Evolutionary conservation across 35 echinoderm and acorn worm genomes (phyloP).

Genomic region (Amphiura filiformis): DNA sequence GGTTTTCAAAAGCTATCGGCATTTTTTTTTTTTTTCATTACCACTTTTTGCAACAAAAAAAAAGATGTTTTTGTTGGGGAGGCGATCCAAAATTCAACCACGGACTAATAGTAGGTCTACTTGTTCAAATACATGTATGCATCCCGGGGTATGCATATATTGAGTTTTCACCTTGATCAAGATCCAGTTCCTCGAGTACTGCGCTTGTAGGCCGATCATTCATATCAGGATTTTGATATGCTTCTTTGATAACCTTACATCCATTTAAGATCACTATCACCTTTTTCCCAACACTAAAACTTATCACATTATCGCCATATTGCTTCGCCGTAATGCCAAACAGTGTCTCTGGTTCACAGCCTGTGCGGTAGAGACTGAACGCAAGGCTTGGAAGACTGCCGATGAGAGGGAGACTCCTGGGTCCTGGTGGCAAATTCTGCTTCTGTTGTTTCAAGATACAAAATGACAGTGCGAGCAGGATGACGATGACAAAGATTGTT

Average conservation of each 20-base stretch:
- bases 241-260: background rate
- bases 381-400: background rate
- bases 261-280: background rate
- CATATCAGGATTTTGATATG: background rate
- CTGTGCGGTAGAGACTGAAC: background rate
- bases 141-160: too few relatives aligned
- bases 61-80: too few relatives aligned
- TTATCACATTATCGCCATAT: background rate
- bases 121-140: too few relatives aligned
- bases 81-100: too few relatives aligned
- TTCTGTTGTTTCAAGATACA: background rate
- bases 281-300: background rate
- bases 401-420: background rate
- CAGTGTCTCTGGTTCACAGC: background rate
- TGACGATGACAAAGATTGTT: background rate
- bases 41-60: too few relatives aligned
- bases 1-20: too few relatives aligned
- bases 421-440: background rate
- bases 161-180: background rate
- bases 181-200: background rate
- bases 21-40: too few relatives aligned
- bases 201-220: background rate
- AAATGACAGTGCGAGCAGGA: too few relatives aligned
- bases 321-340: background rate
- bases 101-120: too few relatives aligned